phyloP scores from a whole-genome alignment of 2,797 vertebrate species.

The Dallia pectoralis region DNA sequence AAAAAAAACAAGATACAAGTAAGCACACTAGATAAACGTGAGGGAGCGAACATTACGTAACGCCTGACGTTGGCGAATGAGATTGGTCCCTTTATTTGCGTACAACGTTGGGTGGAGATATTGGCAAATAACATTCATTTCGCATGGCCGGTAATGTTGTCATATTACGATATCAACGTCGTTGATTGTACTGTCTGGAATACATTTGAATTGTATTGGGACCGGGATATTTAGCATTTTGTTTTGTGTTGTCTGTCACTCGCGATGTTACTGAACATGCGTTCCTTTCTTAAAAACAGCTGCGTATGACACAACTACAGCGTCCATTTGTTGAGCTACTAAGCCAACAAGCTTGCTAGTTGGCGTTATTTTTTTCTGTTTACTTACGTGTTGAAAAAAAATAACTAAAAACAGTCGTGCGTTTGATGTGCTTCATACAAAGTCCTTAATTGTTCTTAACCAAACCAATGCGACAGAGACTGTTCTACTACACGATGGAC shows the following conservation, averaged over 20 bases:
- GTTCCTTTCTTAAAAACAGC: neutral
- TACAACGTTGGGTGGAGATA: neutral
- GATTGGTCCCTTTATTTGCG: neutral
- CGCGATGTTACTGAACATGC: neutral
- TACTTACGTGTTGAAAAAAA: too few species aligned
- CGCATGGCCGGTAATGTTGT: neutral
- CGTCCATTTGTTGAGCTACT: neutral
- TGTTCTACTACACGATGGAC: too few species aligned
- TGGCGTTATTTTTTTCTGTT: neutral
- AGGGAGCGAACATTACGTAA: neutral
- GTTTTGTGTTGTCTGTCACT: neutral
- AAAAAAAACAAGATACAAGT: neutral
- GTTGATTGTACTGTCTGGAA: neutral
- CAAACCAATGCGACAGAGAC: too few species aligned
- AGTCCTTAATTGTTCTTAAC: too few species aligned
- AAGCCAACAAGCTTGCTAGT: neutral
- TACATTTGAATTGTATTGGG: neutral
- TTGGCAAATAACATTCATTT: neutral
- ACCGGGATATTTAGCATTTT: neutral
- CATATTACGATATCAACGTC: neutral
- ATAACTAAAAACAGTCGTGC: too few species aligned
- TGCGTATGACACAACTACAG: neutral
- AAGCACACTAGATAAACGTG: conserved; percentile 1
- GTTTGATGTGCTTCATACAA: too few species aligned
- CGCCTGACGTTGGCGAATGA: neutral